Evolutionary conservation across 1,140 invertebrate species (phyloP).

Genomic region (Lordiphosa mommai): DNA sequence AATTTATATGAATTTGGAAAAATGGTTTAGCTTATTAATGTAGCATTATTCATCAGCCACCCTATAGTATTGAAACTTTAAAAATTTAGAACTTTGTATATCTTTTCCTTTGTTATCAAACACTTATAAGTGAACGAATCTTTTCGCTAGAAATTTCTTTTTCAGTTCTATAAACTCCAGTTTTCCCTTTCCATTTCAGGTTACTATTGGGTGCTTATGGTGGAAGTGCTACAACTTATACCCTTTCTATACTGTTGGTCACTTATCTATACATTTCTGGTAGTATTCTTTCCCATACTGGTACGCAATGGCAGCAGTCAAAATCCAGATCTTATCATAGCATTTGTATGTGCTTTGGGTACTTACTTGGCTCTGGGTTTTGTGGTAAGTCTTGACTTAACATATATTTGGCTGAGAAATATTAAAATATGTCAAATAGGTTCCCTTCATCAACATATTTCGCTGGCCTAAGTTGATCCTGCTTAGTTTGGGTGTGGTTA

Average conservation of each 20-base stretch:
- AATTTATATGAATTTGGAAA: too few species aligned
- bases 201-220: constrained; percentile 80
- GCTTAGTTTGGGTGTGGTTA: constrained; percentile 25
- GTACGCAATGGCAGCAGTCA: constrained; percentile 83
- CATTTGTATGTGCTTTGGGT: constrained; percentile 79
- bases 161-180: too few species aligned
- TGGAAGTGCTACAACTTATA: constrained; percentile 67
- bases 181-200: constrained; percentile 10
- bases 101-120: too few species aligned
- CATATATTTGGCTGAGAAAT: neutral
- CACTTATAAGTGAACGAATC: too few species aligned
- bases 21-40: too few species aligned
- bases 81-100: too few species aligned
- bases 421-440: constrained; percentile 16
- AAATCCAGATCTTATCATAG: constrained; percentile 83
- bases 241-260: constrained; percentile 82
- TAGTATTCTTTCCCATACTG: constrained; percentile 85
- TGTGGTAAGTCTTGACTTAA: constrained; percentile 34
- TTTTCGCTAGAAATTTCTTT: too few species aligned
- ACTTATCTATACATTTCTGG: constrained; percentile 84
- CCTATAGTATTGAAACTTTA: too few species aligned
- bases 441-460: constrained; percentile 60
- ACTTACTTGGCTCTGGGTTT: constrained; percentile 63
- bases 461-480: constrained; percentile 37
- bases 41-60: too few species aligned